phyloP scores from a whole-genome alignment of 2,797 vertebrate genomes.

The Luscinia megarhynchos region DNA sequence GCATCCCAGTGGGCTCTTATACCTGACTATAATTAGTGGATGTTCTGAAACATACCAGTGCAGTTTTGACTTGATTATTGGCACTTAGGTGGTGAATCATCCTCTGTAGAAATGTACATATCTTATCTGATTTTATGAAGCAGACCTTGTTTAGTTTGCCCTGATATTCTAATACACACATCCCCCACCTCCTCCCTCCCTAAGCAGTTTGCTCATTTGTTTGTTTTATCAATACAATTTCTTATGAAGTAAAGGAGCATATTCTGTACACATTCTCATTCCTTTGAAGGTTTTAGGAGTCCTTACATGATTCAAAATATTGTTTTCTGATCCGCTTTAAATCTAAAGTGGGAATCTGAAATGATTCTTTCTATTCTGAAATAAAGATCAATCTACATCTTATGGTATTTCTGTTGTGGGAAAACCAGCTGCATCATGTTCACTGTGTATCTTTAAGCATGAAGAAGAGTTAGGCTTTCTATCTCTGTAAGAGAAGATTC shows the following conservation, averaged over 20 bases:
- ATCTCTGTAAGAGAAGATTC: not conserved
- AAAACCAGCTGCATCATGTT: not conserved
- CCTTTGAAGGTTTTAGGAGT: not conserved
- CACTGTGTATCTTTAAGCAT: not conserved
- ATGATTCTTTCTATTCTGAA: not conserved
- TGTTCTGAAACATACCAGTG: not conserved
- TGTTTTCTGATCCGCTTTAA: not conserved
- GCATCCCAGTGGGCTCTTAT: not conserved
- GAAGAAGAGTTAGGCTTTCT: not conserved
- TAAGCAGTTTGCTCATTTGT: not conserved
- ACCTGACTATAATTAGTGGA: not conserved
- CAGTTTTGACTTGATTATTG: not conserved
- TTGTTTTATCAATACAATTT: not conserved
- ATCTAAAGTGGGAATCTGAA: not conserved
- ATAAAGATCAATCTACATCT: not conserved
- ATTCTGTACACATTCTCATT: not conserved
- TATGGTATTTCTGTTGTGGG: not conserved
- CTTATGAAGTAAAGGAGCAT: not conserved
- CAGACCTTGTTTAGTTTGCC: not conserved
- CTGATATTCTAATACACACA: not conserved
- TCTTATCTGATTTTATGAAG: not conserved
- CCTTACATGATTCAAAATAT: not conserved
- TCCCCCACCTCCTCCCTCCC: accelerated
- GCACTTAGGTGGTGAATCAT: not conserved
- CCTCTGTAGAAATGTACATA: not conserved